Base-by-base conservation (phyloP, 2,797 vertebrate genomes). In the Onychomys arenicola region DNA sequence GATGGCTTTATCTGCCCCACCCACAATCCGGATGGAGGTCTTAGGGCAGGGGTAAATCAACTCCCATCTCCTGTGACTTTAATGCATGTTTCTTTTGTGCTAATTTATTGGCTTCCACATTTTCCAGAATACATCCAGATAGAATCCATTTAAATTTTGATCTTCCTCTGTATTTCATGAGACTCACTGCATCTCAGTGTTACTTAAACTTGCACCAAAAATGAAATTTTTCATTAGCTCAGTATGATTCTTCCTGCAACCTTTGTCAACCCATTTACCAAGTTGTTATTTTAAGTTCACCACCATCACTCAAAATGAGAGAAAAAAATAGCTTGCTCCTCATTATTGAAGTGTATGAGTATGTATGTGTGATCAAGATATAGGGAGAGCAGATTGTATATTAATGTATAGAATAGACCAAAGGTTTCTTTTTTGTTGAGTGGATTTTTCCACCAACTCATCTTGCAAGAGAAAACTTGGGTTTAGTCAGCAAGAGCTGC, bases 161-260 rank as follows among this genome's bases (percentile, higher is more conserved):
- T 93, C 95, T 96, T 76, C n/a, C 91, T 92, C 2, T 37, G 49
- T 43, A 21, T 81, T 61, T 77, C 91, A 83, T 1, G 61, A 88
- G 78, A 97, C 92, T 96, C 63, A 85, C 7, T 49, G 5, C 90
- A 76, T 96, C 93, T 96, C 77, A 80, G 32, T n/a, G 7, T 90
- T 92, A 86, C 94, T n/a, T 4, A 3, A 75, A 34, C 73, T 80
- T 1, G 0, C 37, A 65, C 77, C 69, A n/a, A 90, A 69, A 76
- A 83, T 85, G 71, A 77, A 90, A 86, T 32, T 59, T 80, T 59
- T 63, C 61, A 27, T 95, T 88, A 89, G 88, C 25, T 78, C 89
- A 88, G 85, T 63, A 9, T 14, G 1, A 25, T 91, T 96, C 67
- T 83, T 59, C 69, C 29, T 34, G 34, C 3, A 67, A n/a, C 19